phyloP scores from a whole-genome alignment of 2,797 vertebrate genomes.

The Sebastes alutus region DNA sequence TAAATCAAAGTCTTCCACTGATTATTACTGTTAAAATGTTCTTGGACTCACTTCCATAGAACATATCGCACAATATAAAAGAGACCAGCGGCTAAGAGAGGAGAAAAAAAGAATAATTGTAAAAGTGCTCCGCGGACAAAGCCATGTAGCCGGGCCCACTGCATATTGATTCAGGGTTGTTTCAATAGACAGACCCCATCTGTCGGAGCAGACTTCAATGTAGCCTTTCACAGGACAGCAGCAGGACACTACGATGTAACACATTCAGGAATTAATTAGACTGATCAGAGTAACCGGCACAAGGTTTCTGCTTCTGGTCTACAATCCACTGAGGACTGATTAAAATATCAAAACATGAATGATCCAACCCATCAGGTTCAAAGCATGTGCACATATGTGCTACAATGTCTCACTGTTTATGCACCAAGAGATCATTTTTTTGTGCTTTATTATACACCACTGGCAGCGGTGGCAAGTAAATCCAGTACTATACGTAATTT shows the following conservation, averaged over 20 bases:
- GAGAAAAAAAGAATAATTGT: conserved; percentile 36
- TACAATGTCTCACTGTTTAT: neutral
- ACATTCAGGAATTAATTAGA: conserved; percentile 67
- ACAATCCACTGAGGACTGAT: neutral
- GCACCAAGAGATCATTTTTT: neutral
- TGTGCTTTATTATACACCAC: neutral
- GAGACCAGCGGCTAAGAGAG: conserved; percentile 3
- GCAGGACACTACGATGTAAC: conserved; percentile 68
- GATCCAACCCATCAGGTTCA: neutral
- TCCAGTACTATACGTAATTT: neutral
- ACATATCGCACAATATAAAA: conserved; percentile 22
- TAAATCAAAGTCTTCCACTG: neutral
- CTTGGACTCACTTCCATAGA: neutral
- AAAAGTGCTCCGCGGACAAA: conserved; percentile 61
- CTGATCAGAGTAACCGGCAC: conserved; percentile 14
- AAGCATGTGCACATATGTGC: neutral
- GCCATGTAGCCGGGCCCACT: conserved; percentile 52
- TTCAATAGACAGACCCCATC: conserved; percentile 67
- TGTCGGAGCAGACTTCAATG: conserved; percentile 60
- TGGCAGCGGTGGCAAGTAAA: neutral
- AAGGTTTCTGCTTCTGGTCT: neutral
- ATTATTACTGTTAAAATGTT: neutral
- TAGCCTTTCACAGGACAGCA: conserved; percentile 67
- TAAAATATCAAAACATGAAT: neutral
- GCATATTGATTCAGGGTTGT: conserved; percentile 71